These are phyloP conservation scores for Troilus luridus DNA, from an alignment of 2,888 invertebrate genomes.

Conservation along the genomic window DNA sequence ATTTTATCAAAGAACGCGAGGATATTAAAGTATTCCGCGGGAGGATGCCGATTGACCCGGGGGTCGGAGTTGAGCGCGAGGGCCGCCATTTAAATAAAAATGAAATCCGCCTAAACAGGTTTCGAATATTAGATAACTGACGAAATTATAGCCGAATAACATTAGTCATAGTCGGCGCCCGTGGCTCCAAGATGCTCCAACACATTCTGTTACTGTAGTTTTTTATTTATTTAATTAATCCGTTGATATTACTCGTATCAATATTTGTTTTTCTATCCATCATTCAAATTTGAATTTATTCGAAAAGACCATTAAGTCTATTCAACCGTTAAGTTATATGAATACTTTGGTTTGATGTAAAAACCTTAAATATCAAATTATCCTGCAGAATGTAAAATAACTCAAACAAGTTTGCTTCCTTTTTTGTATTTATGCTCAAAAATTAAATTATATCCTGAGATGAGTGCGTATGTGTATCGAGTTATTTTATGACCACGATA, in stretches of 20 bases:
- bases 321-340: background rate
- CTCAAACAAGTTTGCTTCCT: too few relatives aligned
- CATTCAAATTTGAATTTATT: background rate
- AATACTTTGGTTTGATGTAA: too few relatives aligned
- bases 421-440: too few relatives aligned
- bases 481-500: too few relatives aligned
- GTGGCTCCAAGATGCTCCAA: background rate
- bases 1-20: constrained; percentile 21
- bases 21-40: constrained; percentile 11
- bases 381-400: too few relatives aligned
- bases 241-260: background rate
- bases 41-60: constrained; percentile 5
- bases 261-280: background rate
- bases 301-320: background rate
- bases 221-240: background rate
- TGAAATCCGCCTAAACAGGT: background rate
- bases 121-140: constrained; percentile 21
- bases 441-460: too few relatives aligned
- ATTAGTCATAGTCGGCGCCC: background rate
- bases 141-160: constrained; percentile 6
- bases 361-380: too few relatives aligned
- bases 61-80: constrained; percentile 15
- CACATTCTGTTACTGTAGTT: background rate
- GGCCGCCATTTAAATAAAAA: constrained; percentile 16
- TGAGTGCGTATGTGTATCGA: too few relatives aligned